Evolutionary conservation across 1,140 invertebrate species (phyloP).

Genomic region (Oscheius sp.): DNA sequence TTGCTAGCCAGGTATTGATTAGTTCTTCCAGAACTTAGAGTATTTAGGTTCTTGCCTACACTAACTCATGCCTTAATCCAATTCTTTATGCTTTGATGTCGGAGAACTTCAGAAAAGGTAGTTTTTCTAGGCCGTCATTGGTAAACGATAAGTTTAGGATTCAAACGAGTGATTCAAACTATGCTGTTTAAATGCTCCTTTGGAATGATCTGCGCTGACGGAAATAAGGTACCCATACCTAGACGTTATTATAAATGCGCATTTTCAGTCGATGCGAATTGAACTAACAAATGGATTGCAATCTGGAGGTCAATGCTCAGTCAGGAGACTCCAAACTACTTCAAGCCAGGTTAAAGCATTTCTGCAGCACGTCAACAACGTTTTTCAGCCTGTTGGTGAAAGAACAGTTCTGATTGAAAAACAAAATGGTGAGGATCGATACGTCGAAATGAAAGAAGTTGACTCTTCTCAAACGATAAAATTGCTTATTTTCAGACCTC

Average conservation of each 20-base stretch:
- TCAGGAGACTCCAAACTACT: background rate
- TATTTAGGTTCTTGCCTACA: constrained; percentile 85
- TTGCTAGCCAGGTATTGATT: constrained; percentile 63
- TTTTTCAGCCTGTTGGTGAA: background rate
- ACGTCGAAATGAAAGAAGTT: background rate
- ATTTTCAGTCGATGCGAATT: constrained; percentile 9
- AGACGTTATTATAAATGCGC: background rate
- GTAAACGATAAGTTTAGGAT: constrained; percentile 20
- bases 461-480: no score
- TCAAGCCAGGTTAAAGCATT: background rate
- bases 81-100: constrained; percentile 77
- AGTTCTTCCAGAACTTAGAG: constrained; percentile 73
- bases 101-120: constrained; percentile 57
- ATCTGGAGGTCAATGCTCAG: background rate
- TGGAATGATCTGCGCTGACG: constrained; percentile 16
- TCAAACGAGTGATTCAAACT: constrained; percentile 38
- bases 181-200: constrained; percentile 20
- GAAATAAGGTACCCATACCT: background rate
- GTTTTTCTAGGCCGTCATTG: background rate
- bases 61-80: constrained; percentile 90
- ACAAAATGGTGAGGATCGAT: background rate
- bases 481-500: no score
- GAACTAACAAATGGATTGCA: constrained; percentile 19
- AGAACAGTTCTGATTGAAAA: background rate
- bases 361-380: background rate